Base-by-base conservation (phyloP, 2,797 vertebrate species). In the Notoglanidium macrostoma region DNA sequence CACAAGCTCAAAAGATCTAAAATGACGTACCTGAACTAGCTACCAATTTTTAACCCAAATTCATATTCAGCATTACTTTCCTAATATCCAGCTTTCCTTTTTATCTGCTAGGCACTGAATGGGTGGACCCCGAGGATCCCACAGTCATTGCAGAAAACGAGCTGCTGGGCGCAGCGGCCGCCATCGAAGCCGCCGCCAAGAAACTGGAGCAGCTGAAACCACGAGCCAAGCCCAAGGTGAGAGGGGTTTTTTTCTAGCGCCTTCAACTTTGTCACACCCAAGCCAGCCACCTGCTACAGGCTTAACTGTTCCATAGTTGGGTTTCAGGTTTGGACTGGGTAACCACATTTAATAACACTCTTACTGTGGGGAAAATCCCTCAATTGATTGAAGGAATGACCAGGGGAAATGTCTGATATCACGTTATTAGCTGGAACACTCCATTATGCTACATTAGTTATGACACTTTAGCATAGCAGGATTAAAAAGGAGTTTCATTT, bases 111-210 rank as follows among this genome's bases (percentile, higher is more conserved):
- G 97, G 97, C 65, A 97, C 96, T 0, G 97, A 98, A 78, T 98
- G 97, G 97, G 97, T 98, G 44, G 97, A 98, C 85, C 97, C 97
- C 0, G 97, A 97, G 90, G 97, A 97, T 88, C 97, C 97, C 86
- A 97, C 97, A 0, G 97, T 97, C 88, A 97, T 97, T 0, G 97
- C 97, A 1, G 97, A 98, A 93, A 97, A 97, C 0, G 97, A 98
- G 90, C 94, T 97, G 51, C 91, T 98, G 90, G 97, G 97, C 3
- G 97, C 97, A 0, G 97, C 97, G 0, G 97, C 96, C 0, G 97
- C 97, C 83, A 97, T 98, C 26, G 97, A 98, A 87, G 97, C 97
- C 11, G 97, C 97, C 0, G 97, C 97, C 91, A 98, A 97, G 93
- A 98, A 98, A 91, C 92, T 98, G 89, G 97, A 98, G 92, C 97